These are phyloP conservation scores for Rattus rattus DNA, from an alignment of 2,113 vertebrate genomes.

Conservation along the genomic window DNA sequence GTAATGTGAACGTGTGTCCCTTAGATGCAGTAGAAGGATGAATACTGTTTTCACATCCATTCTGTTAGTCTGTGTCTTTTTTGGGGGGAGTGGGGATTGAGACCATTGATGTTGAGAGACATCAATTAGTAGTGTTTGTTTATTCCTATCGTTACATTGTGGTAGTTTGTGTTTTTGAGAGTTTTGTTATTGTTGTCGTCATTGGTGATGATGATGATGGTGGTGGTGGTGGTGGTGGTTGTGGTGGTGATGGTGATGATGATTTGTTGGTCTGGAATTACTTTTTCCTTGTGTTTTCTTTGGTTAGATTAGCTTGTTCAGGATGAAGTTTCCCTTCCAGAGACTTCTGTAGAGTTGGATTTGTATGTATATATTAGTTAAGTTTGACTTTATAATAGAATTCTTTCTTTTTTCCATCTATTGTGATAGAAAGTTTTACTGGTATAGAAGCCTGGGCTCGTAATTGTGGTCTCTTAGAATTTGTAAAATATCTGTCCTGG, in stretches of 20 bases:
- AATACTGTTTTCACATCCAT: neutral
- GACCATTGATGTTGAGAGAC: neutral
- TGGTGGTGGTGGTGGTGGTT: neutral
- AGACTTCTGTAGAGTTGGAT: neutral
- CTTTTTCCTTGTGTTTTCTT: neutral
- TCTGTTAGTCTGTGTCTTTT: neutral
- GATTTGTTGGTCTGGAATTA: neutral
- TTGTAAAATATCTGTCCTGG: neutral
- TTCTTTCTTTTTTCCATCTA: neutral
- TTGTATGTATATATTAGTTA: neutral
- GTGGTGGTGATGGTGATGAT: neutral
- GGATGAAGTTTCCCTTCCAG: neutral
- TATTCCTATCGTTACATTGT: neutral
- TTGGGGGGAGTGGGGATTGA: too few relatives aligned
- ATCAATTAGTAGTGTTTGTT: neutral
- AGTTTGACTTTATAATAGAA: neutral
- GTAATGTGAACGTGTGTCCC: neutral
- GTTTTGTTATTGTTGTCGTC: too few relatives aligned
- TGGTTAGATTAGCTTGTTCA: neutral
- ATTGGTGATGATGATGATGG: neutral
- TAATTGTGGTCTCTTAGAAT: neutral
- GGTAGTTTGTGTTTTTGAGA: neutral
- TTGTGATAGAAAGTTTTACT: neutral
- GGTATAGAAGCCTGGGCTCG: neutral
- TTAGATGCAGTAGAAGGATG: neutral